Evolutionary conservation across 2,113 vertebrate genomes (phyloP).

Genomic region (Caracal caracal): DNA sequence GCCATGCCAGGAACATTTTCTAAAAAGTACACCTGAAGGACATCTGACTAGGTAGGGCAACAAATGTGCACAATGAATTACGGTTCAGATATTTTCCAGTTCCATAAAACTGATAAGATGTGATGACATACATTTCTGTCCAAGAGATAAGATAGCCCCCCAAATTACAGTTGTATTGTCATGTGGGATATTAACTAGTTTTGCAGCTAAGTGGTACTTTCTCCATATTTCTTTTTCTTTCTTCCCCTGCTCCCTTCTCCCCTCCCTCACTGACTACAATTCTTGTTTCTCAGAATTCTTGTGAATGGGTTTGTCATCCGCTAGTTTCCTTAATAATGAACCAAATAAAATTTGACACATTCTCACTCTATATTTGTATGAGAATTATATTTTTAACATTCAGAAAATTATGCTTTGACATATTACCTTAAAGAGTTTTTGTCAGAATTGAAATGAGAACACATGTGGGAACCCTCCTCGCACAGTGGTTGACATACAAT

Average conservation of each 20-base stretch:
- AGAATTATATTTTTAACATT: slow-evolving; percentile 57
- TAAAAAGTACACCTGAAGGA: not conserved
- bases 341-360: slow-evolving; percentile 47
- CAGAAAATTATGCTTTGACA: slow-evolving; percentile 49
- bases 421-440: not conserved
- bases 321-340: slow-evolving; percentile 58
- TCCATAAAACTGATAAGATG: not conserved
- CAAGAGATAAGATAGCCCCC: not conserved
- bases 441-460: not conserved
- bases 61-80: not conserved
- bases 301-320: not conserved
- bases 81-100: not conserved
- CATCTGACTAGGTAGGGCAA: not conserved
- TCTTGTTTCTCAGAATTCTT: slow-evolving; percentile 21
- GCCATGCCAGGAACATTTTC: not conserved
- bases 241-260: too few species aligned
- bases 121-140: not conserved
- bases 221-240: not conserved
- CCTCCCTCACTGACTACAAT: not conserved
- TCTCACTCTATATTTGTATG: slow-evolving; percentile 35
- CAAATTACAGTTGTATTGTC: not conserved
- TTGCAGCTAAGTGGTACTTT: not conserved
- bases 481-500: not conserved
- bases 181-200: not conserved
- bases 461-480: not conserved